Base-by-base conservation (phyloP, 2,797 vertebrate genomes). In the Atherinosoma microstoma region DNA sequence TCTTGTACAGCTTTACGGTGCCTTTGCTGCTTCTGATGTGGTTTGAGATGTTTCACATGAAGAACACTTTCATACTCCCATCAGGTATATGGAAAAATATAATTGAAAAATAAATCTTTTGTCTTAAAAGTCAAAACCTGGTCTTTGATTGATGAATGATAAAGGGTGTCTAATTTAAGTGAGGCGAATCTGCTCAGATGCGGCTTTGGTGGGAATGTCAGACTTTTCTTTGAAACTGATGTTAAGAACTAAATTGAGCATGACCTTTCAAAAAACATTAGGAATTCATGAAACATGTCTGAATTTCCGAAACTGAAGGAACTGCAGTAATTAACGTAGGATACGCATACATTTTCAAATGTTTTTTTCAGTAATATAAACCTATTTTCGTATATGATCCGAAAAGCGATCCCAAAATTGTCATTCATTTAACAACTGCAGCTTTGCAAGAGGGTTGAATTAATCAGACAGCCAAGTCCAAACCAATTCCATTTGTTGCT, bases 111-210 rank as follows among this genome's bases (percentile, higher is more conserved):
- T 12, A 30, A 69, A 60, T 62, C 1, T 49, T 64, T 59, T 3
- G 47, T 53, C 29, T 29, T 63, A 18, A 53, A 62, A 47, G 32
- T 67, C 61, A 45, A 38, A 73, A 51, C 6, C 35, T 24, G 60
- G 53, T 57, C 47, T 5, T 64, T 78, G 56, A 70, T 70, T 58
- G 53, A 63, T 56, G 51, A 60, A 51, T 27, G 30, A 58, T 16
- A 64, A 47, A 59, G 27, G 42, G 62, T 70, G 60, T 76, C 51
- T 20, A 66, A 70, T 62, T 84, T 51, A 79, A 77, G 67, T 59
- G n/a, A 75, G 10, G 54, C 58, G 62, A 72, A 79, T 38, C 36
- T 74, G 30, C 72, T 38, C 36, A 58, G 68, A 67, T 38, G 22
- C 57, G n/a, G 36, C 7, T 66, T 49, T 49, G 29, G 4, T 63